Percentiles rank a stretch among this genome's conserved stretches.
Evolutionary conservation across 1,140 invertebrate genomes (phyloP).

Genomic region (Tetranychus cinnabarinus): DNA sequence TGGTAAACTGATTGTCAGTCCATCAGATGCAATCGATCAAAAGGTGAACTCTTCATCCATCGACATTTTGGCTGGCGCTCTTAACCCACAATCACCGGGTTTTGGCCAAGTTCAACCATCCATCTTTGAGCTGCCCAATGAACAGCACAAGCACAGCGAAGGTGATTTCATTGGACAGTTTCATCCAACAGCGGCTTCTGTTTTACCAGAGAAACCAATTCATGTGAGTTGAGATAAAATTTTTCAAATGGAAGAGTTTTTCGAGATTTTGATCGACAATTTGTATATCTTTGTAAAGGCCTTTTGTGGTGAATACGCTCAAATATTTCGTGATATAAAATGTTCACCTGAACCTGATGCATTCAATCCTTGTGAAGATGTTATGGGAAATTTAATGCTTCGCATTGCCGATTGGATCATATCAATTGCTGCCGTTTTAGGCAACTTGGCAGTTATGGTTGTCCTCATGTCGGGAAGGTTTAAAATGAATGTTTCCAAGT

Average conservation of each 20-base stretch:
- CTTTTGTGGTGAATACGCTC: slow-evolving; percentile 4
- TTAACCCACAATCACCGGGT: too few species aligned
- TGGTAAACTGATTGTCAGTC: too few species aligned
- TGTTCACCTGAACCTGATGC: slow-evolving; percentile 58
- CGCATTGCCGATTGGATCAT: slow-evolving; percentile 60
- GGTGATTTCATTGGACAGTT: not conserved
- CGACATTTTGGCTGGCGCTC: too few species aligned
- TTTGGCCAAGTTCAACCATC: too few species aligned
- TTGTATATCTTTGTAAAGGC: not conserved
- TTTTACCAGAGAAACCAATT: not conserved
- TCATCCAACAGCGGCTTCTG: too few species aligned
- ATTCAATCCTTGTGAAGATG: slow-evolving; percentile 68
- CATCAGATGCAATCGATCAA: too few species aligned
- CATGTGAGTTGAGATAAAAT: not conserved
- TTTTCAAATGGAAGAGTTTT: not conserved
- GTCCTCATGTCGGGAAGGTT: slow-evolving; percentile 36
- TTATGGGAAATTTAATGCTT: slow-evolving; percentile 55
- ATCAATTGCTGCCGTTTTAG: slow-evolving; percentile 32
- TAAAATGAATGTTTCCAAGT: slow-evolving; percentile 70
- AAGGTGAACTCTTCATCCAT: too few species aligned
- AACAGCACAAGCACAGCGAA: too few species aligned
- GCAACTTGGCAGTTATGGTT: slow-evolving; percentile 54
- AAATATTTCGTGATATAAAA: not conserved
- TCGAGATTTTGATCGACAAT: not conserved
- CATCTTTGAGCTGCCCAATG: too few species aligned